Conservation (phyloP, 2,888 invertebrate genomes). For the Heterodera filipjevi region DNA sequence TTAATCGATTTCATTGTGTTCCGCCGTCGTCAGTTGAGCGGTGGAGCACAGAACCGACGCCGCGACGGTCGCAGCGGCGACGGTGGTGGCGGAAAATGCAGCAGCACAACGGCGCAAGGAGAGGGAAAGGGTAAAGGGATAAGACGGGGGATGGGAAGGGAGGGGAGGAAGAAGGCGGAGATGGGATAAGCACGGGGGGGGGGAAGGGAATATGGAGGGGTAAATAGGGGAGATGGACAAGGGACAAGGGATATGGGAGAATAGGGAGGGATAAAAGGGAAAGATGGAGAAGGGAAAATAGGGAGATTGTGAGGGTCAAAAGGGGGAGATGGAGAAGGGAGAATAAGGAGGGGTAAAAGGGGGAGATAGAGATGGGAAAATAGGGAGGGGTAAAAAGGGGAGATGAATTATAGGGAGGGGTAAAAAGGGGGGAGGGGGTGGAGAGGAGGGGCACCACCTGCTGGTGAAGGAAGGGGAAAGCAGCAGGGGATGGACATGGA, state of each 20-base stretch:
- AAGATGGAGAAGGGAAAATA: too few relatives aligned
- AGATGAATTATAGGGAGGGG: too few relatives aligned
- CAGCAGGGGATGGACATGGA: neutral
- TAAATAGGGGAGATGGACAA: neutral
- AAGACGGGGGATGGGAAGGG: neutral
- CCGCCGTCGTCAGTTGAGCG: neutral
- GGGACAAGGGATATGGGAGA: neutral
- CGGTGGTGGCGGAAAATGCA: neutral
- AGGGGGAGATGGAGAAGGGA: neutral
- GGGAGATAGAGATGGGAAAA: neutral
- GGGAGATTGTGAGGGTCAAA: too few relatives aligned
- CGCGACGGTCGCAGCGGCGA: neutral
- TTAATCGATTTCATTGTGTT: constrained; percentile 1
- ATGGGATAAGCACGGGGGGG: neutral
- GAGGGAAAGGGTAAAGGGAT: neutral
- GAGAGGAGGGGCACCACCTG: too few relatives aligned
- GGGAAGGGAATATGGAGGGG: neutral
- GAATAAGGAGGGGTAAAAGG: neutral
- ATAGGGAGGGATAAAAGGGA: neutral
- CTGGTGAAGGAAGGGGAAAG: neutral
- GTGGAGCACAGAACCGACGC: neutral
- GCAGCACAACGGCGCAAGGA: constrained; percentile 7
- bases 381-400: neutral
- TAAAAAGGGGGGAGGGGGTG: too few relatives aligned
- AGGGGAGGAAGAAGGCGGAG: neutral